These are phyloP conservation scores for Palaemon carinicauda DNA, from an alignment of 1,140 invertebrate genomes.

Conservation along the genomic window DNA sequence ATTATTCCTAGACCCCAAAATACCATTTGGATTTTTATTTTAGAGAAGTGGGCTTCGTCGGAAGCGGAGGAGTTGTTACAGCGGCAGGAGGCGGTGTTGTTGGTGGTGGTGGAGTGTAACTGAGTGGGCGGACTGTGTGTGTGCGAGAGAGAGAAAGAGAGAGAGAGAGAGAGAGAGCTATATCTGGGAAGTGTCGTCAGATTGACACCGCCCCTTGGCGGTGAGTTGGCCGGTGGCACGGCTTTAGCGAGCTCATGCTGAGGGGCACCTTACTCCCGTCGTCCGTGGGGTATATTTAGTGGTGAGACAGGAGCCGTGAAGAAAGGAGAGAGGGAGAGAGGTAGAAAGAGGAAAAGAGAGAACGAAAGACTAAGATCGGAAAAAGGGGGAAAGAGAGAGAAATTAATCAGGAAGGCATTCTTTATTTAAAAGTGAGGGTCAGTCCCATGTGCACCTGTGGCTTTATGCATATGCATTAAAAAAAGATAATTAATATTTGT, in stretches of 20 bases:
- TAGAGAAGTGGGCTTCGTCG: too few relatives aligned
- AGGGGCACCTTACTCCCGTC: neutral
- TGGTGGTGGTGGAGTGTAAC: too few relatives aligned
- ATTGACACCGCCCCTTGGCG: conserved; percentile 36
- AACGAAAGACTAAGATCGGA: too few relatives aligned
- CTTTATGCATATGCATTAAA: too few relatives aligned
- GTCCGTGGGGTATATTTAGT: conserved; percentile 49
- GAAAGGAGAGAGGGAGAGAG: conserved; percentile 35
- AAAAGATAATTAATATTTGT: too few relatives aligned
- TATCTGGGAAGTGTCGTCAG: conserved; percentile 52
- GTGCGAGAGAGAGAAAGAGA: neutral
- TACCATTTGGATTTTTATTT: too few relatives aligned
- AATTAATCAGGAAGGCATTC: conserved; percentile 22
- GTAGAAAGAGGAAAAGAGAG: too few relatives aligned
- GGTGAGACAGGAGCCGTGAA: conserved; percentile 52
- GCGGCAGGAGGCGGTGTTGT: too few relatives aligned
- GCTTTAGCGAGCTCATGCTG: conserved; percentile 3
- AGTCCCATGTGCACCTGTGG: too few relatives aligned
- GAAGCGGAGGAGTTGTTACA: too few relatives aligned
- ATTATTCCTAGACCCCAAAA: neutral
- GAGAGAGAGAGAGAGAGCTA: conserved; percentile 38
- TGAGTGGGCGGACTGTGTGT: neutral
- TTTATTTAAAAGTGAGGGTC: too few relatives aligned
- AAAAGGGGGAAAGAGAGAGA: too few relatives aligned
- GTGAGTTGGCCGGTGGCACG: conserved; percentile 41